These are phyloP conservation scores for Xenopus laevis DNA, from an alignment of 2,113 vertebrate species.

Conservation along the genomic window DNA sequence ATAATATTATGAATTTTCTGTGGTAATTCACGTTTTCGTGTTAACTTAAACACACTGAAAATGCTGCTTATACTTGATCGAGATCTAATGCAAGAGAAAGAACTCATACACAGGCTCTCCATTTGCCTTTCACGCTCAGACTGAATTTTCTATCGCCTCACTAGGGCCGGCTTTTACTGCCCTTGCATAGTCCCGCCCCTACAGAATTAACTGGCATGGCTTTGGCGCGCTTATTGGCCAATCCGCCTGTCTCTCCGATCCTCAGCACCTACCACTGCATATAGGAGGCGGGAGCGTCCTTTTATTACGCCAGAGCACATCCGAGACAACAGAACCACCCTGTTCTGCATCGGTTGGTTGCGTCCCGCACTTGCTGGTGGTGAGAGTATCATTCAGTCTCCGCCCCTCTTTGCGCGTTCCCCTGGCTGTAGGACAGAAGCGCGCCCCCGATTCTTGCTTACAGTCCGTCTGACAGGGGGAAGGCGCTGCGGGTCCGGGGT, in stretches of 20 bases:
- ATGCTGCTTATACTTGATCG: too few relatives aligned
- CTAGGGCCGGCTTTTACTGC: neutral
- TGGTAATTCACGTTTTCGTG: too few relatives aligned
- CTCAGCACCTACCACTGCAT: neutral
- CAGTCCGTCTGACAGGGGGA: too few relatives aligned
- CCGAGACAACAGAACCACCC: neutral
- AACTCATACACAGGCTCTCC: neutral
- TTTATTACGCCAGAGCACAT: too few relatives aligned
- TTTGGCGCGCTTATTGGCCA: neutral
- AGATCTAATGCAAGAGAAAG: too few relatives aligned
- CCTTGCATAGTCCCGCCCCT: neutral
- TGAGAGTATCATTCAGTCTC: constrained; percentile 16
- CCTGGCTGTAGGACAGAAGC: too few relatives aligned
- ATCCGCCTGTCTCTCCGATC: neutral
- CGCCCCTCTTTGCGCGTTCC: constrained; percentile 8
- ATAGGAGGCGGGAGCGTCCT: neutral
- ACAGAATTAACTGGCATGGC: neutral
- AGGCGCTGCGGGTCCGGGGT: too few relatives aligned
- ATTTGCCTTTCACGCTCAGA: constrained; percentile 12
- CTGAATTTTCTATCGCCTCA: neutral
- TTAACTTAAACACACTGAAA: too few relatives aligned
- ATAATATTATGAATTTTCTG: too few relatives aligned
- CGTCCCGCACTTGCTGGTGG: neutral
- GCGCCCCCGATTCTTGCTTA: too few relatives aligned
- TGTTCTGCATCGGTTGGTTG: neutral